These are phyloP conservation scores for Emydoidea blandingii DNA, from an alignment of 2,797 vertebrate species.

Conservation along the genomic window DNA sequence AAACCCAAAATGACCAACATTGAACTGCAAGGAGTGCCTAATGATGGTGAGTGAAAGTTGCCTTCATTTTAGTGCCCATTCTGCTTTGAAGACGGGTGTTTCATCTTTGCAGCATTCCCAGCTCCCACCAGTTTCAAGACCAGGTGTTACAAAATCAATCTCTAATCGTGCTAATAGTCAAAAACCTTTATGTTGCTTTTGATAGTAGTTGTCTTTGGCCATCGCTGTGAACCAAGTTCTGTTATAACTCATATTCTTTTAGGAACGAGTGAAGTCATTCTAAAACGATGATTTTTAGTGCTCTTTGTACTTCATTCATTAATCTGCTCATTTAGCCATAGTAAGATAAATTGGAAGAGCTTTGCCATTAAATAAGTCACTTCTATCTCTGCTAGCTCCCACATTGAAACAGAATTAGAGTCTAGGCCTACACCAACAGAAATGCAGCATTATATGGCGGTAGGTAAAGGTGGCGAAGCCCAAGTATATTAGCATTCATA, in stretches of 20 bases:
- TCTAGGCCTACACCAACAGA: background rate
- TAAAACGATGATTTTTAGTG: background rate
- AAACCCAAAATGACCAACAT: conserved; percentile 98
- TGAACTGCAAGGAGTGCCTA: conserved; percentile 97
- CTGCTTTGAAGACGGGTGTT: background rate
- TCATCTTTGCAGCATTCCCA: no score
- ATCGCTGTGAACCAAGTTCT: background rate
- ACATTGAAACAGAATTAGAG: background rate
- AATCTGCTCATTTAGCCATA: background rate
- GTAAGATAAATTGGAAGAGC: background rate
- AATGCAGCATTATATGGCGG: background rate
- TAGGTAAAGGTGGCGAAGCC: no score
- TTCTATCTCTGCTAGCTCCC: background rate
- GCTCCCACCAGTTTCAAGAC: background rate
- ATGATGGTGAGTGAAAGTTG: conserved; percentile 86
- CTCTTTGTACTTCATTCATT: background rate
- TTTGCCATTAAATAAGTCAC: background rate
- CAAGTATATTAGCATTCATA: background rate
- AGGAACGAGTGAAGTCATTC: background rate
- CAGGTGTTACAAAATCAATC: background rate
- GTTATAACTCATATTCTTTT: background rate
- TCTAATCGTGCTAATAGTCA: background rate
- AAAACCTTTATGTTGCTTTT: background rate
- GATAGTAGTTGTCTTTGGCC: accelerated
- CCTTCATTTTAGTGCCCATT: accelerated